A percentile compares a stretch with the other conserved stretches of the same genome.
These are phyloP conservation scores for Cepphus grylle DNA, from an alignment of 2,113 vertebrate species.

Conservation along the genomic window DNA sequence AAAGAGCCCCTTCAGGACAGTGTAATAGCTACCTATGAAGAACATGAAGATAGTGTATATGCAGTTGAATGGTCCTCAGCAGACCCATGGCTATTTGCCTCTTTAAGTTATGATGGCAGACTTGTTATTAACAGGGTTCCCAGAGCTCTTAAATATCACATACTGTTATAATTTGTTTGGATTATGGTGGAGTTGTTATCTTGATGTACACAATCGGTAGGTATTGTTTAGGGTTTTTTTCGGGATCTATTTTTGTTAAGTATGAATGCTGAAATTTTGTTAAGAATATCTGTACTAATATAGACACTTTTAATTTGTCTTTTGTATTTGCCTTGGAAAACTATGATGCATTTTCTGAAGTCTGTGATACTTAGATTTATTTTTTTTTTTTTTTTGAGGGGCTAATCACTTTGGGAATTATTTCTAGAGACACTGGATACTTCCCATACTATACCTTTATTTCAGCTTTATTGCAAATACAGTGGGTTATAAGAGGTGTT, in stretches of 20 bases:
- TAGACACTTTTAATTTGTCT: background rate
- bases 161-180: conserved; percentile 78
- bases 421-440: background rate
- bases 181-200: conserved; percentile 37
- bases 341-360: background rate
- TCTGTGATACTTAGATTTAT: background rate
- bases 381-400: background rate
- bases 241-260: conserved; percentile 42
- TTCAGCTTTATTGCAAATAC: background rate
- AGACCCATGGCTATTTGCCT: conserved; percentile 97
- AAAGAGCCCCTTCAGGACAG: conserved; percentile 95
- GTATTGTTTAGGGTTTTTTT: conserved; percentile 44
- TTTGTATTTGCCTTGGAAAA: background rate
- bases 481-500: background rate
- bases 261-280: conserved; percentile 43
- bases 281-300: background rate
- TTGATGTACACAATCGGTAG: conserved; percentile 44
- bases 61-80: conserved; percentile 97
- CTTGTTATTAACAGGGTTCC: conserved; percentile 98
- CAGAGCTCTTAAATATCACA: conserved; percentile 93
- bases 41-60: conserved; percentile 98
- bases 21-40: conserved; percentile 95
- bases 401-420: background rate
- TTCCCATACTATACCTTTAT: background rate
- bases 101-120: conserved; percentile 95